phyloP scores from a whole-genome alignment of 2,797 vertebrate genomes.

The Nyctibius grandis region DNA sequence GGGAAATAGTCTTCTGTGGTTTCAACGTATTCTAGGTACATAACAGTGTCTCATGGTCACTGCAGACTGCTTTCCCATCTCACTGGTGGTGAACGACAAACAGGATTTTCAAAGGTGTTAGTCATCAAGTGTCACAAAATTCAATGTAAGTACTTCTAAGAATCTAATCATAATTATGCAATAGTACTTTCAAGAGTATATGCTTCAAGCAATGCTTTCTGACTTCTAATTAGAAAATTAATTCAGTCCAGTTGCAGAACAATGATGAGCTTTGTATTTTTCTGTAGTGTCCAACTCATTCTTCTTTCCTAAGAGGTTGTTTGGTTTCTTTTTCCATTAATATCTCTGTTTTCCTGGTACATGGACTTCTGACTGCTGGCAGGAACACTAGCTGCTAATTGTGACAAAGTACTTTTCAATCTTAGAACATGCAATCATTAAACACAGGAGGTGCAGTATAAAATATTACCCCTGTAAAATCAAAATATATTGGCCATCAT shows the following conservation, averaged over 20 bases:
- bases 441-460: not conserved
- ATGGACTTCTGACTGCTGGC: not conserved
- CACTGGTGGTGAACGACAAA: not conserved
- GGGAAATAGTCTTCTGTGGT: not conserved
- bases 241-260: not conserved
- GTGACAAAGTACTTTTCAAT: not conserved
- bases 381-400: not conserved
- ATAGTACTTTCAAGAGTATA: not conserved
- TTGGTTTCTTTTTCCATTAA: not conserved
- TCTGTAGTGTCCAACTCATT: not conserved
- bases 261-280: not conserved
- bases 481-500: not conserved
- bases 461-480: not conserved
- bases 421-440: not conserved
- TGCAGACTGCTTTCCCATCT: not conserved
- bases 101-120: not conserved
- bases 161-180: not conserved
- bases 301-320: not conserved
- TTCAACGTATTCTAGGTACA: not conserved
- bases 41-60: not conserved
- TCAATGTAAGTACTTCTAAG: not conserved
- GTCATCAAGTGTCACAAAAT: not conserved
- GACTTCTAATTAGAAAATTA: not conserved
- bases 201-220: not conserved
- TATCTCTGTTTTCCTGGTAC: not conserved